Evolutionary conservation across 2,888 invertebrate genomes (phyloP).

Genomic region (Tipula confusa): DNA sequence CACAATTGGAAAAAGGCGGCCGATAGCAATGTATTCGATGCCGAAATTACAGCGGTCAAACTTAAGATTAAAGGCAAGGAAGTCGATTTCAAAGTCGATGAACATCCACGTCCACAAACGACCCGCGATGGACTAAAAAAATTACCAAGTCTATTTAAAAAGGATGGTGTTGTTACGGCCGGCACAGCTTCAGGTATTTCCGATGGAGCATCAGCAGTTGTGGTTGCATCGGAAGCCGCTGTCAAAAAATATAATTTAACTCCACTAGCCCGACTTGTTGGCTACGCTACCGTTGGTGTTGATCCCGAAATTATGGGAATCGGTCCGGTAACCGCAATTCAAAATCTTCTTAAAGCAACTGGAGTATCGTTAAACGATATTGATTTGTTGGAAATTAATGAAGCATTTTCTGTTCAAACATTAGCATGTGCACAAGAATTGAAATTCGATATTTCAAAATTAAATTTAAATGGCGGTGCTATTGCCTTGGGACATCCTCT

Average conservation of each 20-base stretch:
- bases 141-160: conserved; percentile 85
- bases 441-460: conserved; percentile 75
- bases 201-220: conserved; percentile 93
- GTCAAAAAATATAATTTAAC: conserved; percentile 73
- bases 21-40: conserved; percentile 82
- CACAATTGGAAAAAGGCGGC: conserved; percentile 80
- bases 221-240: conserved; percentile 88
- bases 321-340: conserved; percentile 92
- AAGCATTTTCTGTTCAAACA: conserved; percentile 95
- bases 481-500: conserved; percentile 97
- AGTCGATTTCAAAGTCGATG: conserved; percentile 76
- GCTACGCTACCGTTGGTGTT: conserved; percentile 80
- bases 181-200: conserved; percentile 93
- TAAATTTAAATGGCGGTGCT: conserved; percentile 95
- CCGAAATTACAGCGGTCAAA: conserved; percentile 82
- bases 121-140: conserved; percentile 81
- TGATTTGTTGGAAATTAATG: conserved; percentile 95
- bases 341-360: conserved; percentile 72
- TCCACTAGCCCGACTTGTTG: conserved; percentile 87
- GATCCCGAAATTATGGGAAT: conserved; percentile 85
- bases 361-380: conserved; percentile 79
- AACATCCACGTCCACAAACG: conserved; percentile 88
- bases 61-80: conserved; percentile 80
- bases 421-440: conserved; percentile 88
- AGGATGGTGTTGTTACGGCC: conserved; percentile 90